Evolutionary conservation across 2,113 vertebrate genomes (phyloP).

Genomic region (Hippoglossus stenolepis): DNA sequence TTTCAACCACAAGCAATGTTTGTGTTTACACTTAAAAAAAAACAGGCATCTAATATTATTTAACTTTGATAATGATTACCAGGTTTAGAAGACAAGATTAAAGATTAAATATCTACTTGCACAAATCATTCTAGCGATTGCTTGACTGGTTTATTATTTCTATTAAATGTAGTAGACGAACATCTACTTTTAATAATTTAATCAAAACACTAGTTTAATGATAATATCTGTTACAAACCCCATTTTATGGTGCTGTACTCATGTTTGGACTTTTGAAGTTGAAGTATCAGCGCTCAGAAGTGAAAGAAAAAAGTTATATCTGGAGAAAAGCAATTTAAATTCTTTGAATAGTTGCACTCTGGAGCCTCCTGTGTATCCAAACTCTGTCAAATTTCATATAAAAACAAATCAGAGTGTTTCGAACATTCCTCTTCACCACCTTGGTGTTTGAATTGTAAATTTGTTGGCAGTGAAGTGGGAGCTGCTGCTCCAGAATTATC

Average conservation of each 20-base stretch:
- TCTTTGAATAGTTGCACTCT: slow-evolving; percentile 2
- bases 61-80: not conserved
- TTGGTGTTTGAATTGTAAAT: slow-evolving; percentile 84
- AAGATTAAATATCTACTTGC: not conserved
- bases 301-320: slow-evolving; percentile 7
- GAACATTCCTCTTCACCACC: slow-evolving; percentile 72
- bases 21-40: not conserved
- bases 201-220: not conserved
- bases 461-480: slow-evolving; percentile 73
- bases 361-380: slow-evolving; percentile 23
- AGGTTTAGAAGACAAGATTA: not conserved
- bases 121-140: not conserved
- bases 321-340: slow-evolving; percentile 12
- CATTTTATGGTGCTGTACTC: not conserved
- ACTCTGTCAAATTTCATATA: slow-evolving; percentile 60
- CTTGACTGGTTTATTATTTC: too few relatives aligned
- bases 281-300: not conserved
- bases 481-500: slow-evolving; percentile 77
- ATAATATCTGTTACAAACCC: not conserved
- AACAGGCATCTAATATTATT: not conserved
- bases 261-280: not conserved
- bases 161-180: too few relatives aligned
- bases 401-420: slow-evolving; percentile 73
- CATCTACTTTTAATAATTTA: not conserved
- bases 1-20: not conserved